Evolutionary conservation across 2,888 invertebrate species (phyloP).

Genomic region (Mesochorus sp.): DNA sequence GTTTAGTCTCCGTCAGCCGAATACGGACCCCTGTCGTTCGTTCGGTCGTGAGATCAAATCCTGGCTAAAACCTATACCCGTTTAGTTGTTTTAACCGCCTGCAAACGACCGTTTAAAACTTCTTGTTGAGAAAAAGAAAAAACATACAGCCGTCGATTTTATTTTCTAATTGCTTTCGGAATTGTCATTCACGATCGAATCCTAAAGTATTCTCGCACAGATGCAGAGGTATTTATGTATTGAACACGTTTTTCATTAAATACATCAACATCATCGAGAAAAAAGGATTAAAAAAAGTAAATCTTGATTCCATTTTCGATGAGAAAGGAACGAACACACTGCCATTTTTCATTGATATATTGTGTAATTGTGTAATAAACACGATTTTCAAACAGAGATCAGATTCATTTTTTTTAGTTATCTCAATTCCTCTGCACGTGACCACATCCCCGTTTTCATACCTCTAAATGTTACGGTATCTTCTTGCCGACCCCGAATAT

Average conservation of each 20-base stretch:
- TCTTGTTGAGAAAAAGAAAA: constrained; percentile 44
- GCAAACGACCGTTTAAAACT: constrained; percentile 63
- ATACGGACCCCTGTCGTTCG: constrained; percentile 65
- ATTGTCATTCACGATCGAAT: constrained; percentile 64
- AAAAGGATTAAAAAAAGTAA: constrained; percentile 12
- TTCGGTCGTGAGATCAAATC: constrained; percentile 68
- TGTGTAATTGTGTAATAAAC: no score
- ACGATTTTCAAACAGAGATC: constrained; percentile 18
- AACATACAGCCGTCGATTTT: constrained; percentile 60
- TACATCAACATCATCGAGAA: constrained; percentile 12
- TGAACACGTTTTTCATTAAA: constrained; percentile 1
- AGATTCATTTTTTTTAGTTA: constrained; percentile 35
- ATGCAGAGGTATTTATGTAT: constrained; percentile 16
- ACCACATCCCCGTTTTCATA: constrained; percentile 44
- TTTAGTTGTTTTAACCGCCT: constrained; percentile 64
- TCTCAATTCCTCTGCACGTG: constrained; percentile 53
- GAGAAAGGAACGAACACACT: constrained; percentile 21
- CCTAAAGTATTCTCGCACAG: constrained; percentile 40
- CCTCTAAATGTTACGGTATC: constrained; percentile 15
- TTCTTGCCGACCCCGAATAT: constrained; percentile 18
- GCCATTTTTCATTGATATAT: no score
- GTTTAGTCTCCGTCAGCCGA: constrained; percentile 73
- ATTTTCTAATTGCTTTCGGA: constrained; percentile 74
- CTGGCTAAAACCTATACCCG: constrained; percentile 33
- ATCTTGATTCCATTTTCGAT: not conserved